These are phyloP conservation scores for Sus cebifrons DNA, from an alignment of 2,797 vertebrate species.

Conservation along the genomic window DNA sequence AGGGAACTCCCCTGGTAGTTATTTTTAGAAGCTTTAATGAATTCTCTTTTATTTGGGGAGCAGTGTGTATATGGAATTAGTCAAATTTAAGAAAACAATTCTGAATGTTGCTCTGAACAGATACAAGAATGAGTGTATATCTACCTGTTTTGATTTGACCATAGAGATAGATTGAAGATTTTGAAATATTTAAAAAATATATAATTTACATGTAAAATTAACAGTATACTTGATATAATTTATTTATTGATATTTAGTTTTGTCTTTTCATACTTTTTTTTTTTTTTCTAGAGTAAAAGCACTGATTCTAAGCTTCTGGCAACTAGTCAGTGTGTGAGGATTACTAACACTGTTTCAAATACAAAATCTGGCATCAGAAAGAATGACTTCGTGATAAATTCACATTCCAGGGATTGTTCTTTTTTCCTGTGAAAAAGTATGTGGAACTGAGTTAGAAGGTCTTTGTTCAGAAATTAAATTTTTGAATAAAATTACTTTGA, in stretches of 20 bases:
- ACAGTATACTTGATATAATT: not conserved
- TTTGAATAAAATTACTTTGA: slow-evolving; percentile 30
- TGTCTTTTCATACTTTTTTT: slow-evolving; percentile 40
- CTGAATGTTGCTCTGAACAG: not conserved
- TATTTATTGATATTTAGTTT: slow-evolving; percentile 15
- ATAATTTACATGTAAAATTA: not conserved
- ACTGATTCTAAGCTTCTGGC: slow-evolving; percentile 36
- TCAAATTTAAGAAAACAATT: slow-evolving; percentile 48
- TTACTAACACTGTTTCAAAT: slow-evolving; percentile 39
- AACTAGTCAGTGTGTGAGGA: not conserved
- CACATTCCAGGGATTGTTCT: not conserved
- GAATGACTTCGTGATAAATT: slow-evolving; percentile 35
- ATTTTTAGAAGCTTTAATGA: slow-evolving; percentile 71
- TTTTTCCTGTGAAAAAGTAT: slow-evolving; percentile 23
- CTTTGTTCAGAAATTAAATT: slow-evolving; percentile 32
- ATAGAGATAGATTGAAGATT: slow-evolving; percentile 2
- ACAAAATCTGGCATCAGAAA: not conserved
- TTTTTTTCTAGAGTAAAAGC: slow-evolving; percentile 54
- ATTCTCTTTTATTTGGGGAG: slow-evolving; percentile 55
- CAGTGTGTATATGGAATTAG: slow-evolving; percentile 44
- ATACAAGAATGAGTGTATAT: not conserved
- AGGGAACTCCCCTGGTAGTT: not conserved
- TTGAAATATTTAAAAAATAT: slow-evolving; percentile 46
- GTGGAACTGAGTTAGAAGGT: not conserved
- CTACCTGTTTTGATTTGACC: slow-evolving; percentile 31